Conservation (phyloP, 30 jellyfish, hydroid and myxozoan species). For the Mastigias papua region DNA sequence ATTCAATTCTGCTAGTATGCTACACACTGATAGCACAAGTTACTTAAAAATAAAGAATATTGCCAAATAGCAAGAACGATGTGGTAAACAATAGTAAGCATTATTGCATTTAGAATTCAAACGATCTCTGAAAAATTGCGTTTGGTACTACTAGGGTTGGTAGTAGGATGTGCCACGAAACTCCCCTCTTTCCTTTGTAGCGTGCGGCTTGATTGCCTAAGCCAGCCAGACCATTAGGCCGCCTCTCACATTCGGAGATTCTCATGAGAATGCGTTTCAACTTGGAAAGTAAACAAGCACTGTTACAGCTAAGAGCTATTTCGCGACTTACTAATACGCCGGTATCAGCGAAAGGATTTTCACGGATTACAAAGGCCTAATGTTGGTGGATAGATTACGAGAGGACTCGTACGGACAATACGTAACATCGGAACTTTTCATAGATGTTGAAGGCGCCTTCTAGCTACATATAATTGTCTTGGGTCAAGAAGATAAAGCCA, state of each 20-base stretch:
- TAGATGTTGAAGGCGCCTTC: slow-evolving; percentile 53
- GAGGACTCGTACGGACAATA: slow-evolving; percentile 4
- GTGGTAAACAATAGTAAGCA: too few species aligned
- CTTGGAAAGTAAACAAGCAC: slow-evolving; percentile 15
- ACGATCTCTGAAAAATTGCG: too few species aligned
- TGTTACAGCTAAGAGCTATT: background rate
- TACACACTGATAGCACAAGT: too few species aligned
- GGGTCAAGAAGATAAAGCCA: background rate
- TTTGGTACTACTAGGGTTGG: too few species aligned
- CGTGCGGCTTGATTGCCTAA: too few species aligned
- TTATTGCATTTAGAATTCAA: too few species aligned
- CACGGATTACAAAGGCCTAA: slow-evolving; percentile 41
- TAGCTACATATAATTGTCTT: background rate
- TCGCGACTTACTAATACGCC: slow-evolving; percentile 58
- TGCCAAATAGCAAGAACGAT: too few species aligned
- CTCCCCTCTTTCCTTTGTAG: too few species aligned
- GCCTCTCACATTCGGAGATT: background rate
- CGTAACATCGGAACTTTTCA: slow-evolving; percentile 52
- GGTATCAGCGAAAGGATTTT: slow-evolving; percentile 35
- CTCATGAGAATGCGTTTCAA: background rate
- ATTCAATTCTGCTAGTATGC: too few species aligned
- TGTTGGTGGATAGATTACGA: slow-evolving; percentile 22
- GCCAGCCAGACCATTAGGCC: too few species aligned
- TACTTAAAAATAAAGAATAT: too few species aligned
- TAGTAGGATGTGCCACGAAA: too few species aligned